Evolutionary conservation across 2,888 invertebrate species (phyloP).

Genomic region (Epicampocera succincta): DNA sequence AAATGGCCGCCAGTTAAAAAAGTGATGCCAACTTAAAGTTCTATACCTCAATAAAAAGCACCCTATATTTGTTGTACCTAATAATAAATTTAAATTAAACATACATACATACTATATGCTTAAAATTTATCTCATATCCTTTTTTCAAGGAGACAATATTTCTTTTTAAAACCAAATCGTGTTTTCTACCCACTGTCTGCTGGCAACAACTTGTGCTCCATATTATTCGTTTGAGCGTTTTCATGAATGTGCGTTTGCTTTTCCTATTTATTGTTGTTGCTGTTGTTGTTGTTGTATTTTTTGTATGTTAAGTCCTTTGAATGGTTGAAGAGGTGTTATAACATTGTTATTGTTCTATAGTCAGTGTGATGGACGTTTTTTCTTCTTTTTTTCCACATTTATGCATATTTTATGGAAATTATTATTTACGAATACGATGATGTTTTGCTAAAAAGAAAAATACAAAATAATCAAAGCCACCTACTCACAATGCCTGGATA

Average conservation of each 20-base stretch:
- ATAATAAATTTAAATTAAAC: too few relatives aligned
- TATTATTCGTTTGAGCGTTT: too few relatives aligned
- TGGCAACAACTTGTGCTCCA: too few relatives aligned
- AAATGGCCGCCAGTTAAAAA: too few relatives aligned
- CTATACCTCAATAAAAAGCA: too few relatives aligned
- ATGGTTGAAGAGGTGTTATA: slow-evolving; percentile 43
- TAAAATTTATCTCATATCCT: too few relatives aligned
- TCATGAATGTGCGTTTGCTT: background rate
- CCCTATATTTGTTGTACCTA: too few relatives aligned
- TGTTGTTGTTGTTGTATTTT: slow-evolving; percentile 18
- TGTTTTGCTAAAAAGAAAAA: slow-evolving; percentile 10
- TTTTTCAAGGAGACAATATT: too few relatives aligned
- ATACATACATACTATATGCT: too few relatives aligned
- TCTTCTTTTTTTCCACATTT: slow-evolving; percentile 36
- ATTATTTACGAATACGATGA: slow-evolving; percentile 38
- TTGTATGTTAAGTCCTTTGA: slow-evolving; percentile 43
- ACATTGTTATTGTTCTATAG: slow-evolving; percentile 20
- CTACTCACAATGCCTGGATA: background rate
- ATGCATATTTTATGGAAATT: slow-evolving; percentile 68
- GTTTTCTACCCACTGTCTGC: too few relatives aligned
- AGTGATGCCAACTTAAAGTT: too few relatives aligned
- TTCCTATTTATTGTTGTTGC: background rate
- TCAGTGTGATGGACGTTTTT: slow-evolving; percentile 22
- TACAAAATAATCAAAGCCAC: slow-evolving; percentile 11
- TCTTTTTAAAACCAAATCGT: too few relatives aligned